Evolutionary conservation across 1,140 invertebrate species (phyloP).

Genomic region (Scaptomyza graminum): DNA sequence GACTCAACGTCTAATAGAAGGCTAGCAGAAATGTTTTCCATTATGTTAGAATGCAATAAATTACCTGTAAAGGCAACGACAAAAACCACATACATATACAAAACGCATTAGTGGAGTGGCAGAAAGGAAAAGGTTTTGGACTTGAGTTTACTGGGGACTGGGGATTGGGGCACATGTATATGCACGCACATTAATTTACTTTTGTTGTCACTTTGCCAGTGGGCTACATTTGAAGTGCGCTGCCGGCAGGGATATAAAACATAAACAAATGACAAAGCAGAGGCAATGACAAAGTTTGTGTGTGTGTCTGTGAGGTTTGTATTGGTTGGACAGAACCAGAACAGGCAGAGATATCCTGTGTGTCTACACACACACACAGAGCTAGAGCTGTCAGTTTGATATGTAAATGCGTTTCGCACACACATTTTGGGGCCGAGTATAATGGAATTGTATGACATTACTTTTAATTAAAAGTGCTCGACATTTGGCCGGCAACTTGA

Average conservation of each 20-base stretch:
- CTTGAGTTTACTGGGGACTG: too few species aligned
- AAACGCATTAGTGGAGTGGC: constrained; percentile 4
- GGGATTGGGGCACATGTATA: constrained; percentile 38
- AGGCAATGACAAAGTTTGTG: constrained; percentile 40
- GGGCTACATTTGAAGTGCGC: constrained; percentile 77
- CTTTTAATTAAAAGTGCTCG: constrained; percentile 83
- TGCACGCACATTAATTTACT: constrained; percentile 83
- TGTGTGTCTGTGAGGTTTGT: neutral
- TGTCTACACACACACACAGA: constrained; percentile 3
- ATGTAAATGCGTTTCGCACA: constrained; percentile 80
- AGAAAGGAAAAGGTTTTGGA: neutral
- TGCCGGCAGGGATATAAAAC: constrained; percentile 77
- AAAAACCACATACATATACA: constrained; percentile 59
- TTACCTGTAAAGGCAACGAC: constrained; percentile 79
- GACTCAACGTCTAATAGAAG: constrained; percentile 55
- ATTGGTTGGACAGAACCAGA: constrained; percentile 16
- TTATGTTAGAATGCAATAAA: constrained; percentile 83
- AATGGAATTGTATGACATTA: constrained; percentile 83
- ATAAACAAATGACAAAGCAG: constrained; percentile 77
- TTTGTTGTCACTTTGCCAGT: constrained; percentile 82
- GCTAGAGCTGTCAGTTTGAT: constrained; percentile 53
- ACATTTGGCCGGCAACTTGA: constrained; percentile 73
- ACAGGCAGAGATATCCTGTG: constrained; percentile 13
- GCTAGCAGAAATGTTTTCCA: constrained; percentile 79
- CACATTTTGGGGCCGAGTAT: constrained; percentile 74